Percentiles rank a stretch among this genome's conserved stretches.
Conservation (phyloP, 1,140 invertebrate species). For the Yoshiicerus persimilis region DNA sequence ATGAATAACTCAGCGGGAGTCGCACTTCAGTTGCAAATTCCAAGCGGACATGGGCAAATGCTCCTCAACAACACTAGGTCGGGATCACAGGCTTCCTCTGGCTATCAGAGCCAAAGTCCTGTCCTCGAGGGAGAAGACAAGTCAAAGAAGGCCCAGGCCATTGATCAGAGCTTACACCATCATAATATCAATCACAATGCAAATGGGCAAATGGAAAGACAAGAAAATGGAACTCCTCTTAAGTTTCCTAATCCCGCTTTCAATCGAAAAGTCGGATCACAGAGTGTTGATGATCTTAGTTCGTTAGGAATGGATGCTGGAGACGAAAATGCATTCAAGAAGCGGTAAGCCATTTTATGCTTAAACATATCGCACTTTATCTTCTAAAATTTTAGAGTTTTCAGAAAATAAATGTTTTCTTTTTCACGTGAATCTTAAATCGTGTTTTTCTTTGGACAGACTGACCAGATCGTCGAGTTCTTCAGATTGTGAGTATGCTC, state of each 20-base stretch:
- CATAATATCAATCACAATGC: constrained; percentile 51
- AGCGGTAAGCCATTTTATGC: constrained; percentile 24
- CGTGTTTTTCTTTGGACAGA: background rate
- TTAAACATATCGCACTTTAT: background rate
- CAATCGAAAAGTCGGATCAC: constrained; percentile 36
- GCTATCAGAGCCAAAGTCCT: constrained; percentile 47
- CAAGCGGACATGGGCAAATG: constrained; percentile 63
- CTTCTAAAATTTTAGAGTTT: background rate
- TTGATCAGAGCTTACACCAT: constrained; percentile 27
- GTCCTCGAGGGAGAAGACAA: constrained; percentile 47
- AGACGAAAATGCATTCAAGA: constrained; percentile 34
- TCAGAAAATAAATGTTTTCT: background rate
- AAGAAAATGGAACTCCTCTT: background rate
- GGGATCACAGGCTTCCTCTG: constrained; percentile 45
- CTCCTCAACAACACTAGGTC: constrained; percentile 40
- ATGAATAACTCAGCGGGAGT: constrained; percentile 47
- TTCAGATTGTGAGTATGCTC: constrained; percentile 44
- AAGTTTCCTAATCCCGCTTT: constrained; percentile 41
- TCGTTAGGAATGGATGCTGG: constrained; percentile 32
- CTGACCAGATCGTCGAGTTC: constrained; percentile 45
- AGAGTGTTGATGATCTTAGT: constrained; percentile 47
- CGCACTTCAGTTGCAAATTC: constrained; percentile 46
- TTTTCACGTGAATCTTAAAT: background rate
- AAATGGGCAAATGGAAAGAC: background rate
- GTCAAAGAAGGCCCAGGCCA: constrained; percentile 25